These are phyloP conservation scores for Amblyraja radiata DNA, from an alignment of 2,797 vertebrate genomes.

Conservation along the genomic window DNA sequence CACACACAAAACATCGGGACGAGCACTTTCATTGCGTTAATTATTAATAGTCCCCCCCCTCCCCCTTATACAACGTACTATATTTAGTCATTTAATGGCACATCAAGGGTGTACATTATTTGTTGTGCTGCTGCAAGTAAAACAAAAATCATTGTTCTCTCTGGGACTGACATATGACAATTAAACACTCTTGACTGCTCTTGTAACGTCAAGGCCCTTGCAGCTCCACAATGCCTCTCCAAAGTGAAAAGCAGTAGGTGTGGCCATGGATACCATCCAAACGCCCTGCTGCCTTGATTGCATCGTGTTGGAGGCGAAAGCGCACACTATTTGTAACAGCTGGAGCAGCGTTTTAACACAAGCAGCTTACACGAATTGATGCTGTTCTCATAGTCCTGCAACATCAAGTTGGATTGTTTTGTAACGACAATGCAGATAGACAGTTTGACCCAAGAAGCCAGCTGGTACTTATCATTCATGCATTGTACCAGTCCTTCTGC, in stretches of 20 bases:
- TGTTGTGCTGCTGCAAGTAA: no score
- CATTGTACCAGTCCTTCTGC: background rate
- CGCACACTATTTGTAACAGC: background rate
- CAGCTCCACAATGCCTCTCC: background rate
- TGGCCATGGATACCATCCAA: background rate
- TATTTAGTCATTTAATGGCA: background rate
- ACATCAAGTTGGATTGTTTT: background rate
- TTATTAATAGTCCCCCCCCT: background rate
- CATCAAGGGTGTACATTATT: background rate
- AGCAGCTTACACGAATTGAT: background rate
- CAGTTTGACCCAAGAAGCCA: background rate
- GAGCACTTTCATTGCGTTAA: slow-evolving; percentile 21
- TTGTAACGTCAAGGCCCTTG: no score
- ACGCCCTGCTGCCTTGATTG: background rate
- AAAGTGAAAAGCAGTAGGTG: background rate
- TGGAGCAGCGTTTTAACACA: background rate
- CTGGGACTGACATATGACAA: no score
- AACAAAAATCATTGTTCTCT: no score
- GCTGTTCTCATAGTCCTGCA: background rate
- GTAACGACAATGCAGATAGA: background rate
- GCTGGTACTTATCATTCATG: background rate
- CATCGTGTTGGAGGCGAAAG: background rate
- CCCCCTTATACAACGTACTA: background rate
- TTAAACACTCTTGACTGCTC: no score
- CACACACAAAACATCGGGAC: background rate